Base-by-base conservation (phyloP, 2,113 vertebrate genomes). In the Condylura cristata region DNA sequence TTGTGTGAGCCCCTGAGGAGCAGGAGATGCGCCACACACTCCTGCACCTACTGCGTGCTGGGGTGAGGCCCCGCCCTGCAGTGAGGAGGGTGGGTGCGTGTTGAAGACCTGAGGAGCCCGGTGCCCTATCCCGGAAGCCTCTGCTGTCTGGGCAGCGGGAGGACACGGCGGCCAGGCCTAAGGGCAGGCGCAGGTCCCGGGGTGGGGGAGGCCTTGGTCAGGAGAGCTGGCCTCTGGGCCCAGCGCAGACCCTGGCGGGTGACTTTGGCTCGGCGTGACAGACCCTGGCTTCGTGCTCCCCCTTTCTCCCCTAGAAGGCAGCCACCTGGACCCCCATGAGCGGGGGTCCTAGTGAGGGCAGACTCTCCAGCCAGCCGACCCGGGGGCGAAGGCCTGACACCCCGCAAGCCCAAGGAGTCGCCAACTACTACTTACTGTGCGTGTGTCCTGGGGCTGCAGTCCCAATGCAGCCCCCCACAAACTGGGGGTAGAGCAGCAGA, bases 21-120 rank as follows among this genome's bases (percentile, higher is more conserved):
- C 1, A 18, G 22, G 14, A 51, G 61, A 20, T 0, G 0, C 37
- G 71, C 4, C 28, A 4, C 7, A 2, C 10, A 9, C 22, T 24
- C 34, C 76, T 28, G 22, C 34, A 24, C 46, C 91, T 72, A 0
- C 44, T 46, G 24, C 12, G 1, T 11, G 5, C 48, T 0, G 53
- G 20, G 5, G 41, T 18, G 12, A n/a, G 30, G 48, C 68, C 8
- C 75, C 30, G 17, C 14, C 24, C 65, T 51, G 20, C 0, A 0
- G 3, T 22, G 26, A 58, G 5, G 10, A 20, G 22, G 17, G 8
- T 56, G 26, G n/a, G 32, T 34, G 75, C 20, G 16, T 28, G 16
- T 28, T 26, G 30, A 81, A 89, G 68, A n/a, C 34, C 65, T 84
- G 41, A 2, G 8, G 11, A 24, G 30, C 86, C 44, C 70, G 7